phyloP scores from a whole-genome alignment of 2,113 vertebrate species.

The Clarias macrocephalus region DNA sequence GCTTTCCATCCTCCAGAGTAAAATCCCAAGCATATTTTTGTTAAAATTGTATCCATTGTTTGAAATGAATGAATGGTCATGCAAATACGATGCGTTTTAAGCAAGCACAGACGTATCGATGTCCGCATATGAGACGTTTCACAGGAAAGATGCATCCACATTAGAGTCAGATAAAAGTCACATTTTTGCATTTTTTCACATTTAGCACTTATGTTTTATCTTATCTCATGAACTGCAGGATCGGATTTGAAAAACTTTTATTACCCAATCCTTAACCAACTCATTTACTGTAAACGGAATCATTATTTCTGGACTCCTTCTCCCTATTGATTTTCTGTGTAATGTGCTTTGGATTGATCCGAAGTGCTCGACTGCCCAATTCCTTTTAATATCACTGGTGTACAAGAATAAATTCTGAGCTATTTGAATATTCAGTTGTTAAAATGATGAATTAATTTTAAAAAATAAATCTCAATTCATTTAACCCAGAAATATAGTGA shows the following conservation, averaged over 20 bases:
- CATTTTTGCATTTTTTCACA: too few relatives aligned
- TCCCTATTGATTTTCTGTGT: not conserved
- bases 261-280: conserved; percentile 14
- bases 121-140: too few relatives aligned
- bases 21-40: too few relatives aligned
- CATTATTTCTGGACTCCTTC: not conserved
- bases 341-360: not conserved
- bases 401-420: not conserved
- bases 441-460: not conserved
- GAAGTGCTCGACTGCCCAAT: not conserved
- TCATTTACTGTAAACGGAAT: conserved; percentile 3
- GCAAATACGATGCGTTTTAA: too few relatives aligned
- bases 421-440: not conserved
- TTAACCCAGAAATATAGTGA: not conserved
- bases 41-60: too few relatives aligned
- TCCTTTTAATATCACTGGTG: not conserved
- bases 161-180: too few relatives aligned
- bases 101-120: too few relatives aligned
- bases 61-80: too few relatives aligned
- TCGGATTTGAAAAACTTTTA: not conserved
- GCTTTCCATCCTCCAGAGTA: too few relatives aligned
- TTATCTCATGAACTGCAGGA: not conserved
- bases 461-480: not conserved
- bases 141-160: too few relatives aligned
- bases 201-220: not conserved